These are phyloP conservation scores for Drosophila borealis DNA, from an alignment of 2,888 invertebrate genomes.

Conservation along the genomic window DNA sequence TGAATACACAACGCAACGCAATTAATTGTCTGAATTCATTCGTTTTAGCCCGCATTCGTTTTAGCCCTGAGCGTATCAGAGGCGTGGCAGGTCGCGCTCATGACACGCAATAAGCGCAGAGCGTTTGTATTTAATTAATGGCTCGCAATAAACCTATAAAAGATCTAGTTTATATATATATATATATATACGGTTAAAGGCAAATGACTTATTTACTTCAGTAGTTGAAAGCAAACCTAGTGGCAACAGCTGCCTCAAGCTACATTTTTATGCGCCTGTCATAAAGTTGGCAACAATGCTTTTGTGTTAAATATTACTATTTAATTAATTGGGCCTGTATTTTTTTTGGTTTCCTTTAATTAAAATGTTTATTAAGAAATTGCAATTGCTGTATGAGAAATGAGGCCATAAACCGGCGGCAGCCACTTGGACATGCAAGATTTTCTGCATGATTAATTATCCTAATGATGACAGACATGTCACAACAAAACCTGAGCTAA, in stretches of 20 bases:
- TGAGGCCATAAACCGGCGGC: slow-evolving; percentile 21
- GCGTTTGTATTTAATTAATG: slow-evolving; percentile 76
- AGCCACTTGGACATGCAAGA: slow-evolving; percentile 54
- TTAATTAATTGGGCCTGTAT: slow-evolving; percentile 59
- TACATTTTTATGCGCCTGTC: slow-evolving; percentile 50
- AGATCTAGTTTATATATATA: slow-evolving; percentile 21
- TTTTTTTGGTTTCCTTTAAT: slow-evolving; percentile 58
- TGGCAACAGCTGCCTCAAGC: slow-evolving; percentile 15
- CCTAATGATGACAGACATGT: slow-evolving; percentile 74
- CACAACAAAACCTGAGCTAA: slow-evolving; percentile 63
- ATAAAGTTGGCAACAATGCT: slow-evolving; percentile 56
- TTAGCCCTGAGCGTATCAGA: slow-evolving; percentile 18
- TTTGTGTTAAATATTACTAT: slow-evolving; percentile 33
- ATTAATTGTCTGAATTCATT: slow-evolving; percentile 72
- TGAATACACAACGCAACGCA: slow-evolving; percentile 75
- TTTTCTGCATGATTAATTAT: slow-evolving; percentile 74
- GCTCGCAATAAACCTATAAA: slow-evolving; percentile 69
- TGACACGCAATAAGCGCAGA: slow-evolving; percentile 78
- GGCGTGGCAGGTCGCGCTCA: slow-evolving; percentile 58
- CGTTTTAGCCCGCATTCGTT: slow-evolving; percentile 22
- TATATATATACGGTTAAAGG: slow-evolving; percentile 48
- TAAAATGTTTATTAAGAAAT: slow-evolving; percentile 70
- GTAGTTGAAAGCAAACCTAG: slow-evolving; percentile 70
- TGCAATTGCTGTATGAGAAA: slow-evolving; percentile 28
- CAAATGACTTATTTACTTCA: slow-evolving; percentile 62